phyloP scores from a whole-genome alignment of 2,113 vertebrate genomes.

The Antechinus stuartii region DNA sequence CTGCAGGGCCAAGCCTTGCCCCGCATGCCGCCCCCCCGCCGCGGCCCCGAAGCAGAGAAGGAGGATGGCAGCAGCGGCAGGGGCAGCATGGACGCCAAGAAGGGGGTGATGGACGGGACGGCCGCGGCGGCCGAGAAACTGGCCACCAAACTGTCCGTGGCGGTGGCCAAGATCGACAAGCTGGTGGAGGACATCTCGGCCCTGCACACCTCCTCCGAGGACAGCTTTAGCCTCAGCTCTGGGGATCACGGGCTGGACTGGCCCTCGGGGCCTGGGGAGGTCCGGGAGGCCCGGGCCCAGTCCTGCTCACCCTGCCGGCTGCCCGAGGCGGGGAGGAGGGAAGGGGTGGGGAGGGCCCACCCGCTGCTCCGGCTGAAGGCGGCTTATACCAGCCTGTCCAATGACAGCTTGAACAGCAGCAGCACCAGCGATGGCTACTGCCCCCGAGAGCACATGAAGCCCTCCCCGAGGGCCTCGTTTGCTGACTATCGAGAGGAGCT shows the following conservation, averaged over 20 bases:
- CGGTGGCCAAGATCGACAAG: slow-evolving; percentile 95
- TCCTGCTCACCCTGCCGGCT: slow-evolving; percentile 93
- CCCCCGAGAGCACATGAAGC: slow-evolving; percentile 89
- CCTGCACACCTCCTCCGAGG: slow-evolving; percentile 95
- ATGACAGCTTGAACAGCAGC: slow-evolving; percentile 95
- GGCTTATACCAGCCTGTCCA: slow-evolving; percentile 91
- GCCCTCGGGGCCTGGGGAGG: slow-evolving; percentile 91
- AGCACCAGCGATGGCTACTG: slow-evolving; percentile 95
- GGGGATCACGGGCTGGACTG: slow-evolving; percentile 95
- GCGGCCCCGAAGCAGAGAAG: slow-evolving; percentile 88
- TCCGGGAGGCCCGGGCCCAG: slow-evolving; percentile 90
- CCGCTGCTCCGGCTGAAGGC: slow-evolving; percentile 92
- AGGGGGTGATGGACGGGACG: slow-evolving; percentile 84
- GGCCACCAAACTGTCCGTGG: slow-evolving; percentile 93
- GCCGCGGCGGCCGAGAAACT: slow-evolving; percentile 90
- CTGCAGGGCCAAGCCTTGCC: slow-evolving; percentile 91
- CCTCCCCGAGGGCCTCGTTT: slow-evolving; percentile 83
- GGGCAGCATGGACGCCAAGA: slow-evolving; percentile 75
- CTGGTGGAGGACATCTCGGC: slow-evolving; percentile 95
- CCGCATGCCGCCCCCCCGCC: slow-evolving; percentile 76
- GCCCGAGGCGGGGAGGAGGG: slow-evolving; percentile 87
- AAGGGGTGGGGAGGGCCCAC: slow-evolving; percentile 87
- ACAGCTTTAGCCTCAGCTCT: slow-evolving; percentile 97
- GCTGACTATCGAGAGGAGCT: slow-evolving; percentile 79
- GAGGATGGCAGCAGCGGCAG: slow-evolving; percentile 75